Evolutionary conservation across 1,140 invertebrate species (phyloP).

Genomic region (Polypedilum vanderplanki): DNA sequence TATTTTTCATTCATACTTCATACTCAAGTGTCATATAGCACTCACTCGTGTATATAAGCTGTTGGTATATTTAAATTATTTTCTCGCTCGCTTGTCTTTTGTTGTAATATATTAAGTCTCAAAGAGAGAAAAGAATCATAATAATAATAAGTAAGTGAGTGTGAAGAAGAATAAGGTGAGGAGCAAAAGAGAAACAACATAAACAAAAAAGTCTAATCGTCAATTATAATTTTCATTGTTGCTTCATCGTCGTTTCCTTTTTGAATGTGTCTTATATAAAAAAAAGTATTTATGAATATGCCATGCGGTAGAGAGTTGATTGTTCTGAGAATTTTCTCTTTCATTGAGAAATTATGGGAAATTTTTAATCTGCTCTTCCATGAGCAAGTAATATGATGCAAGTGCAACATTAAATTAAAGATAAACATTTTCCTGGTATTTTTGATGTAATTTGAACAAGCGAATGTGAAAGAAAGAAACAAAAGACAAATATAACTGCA

Average conservation of each 20-base stretch:
- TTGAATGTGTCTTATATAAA: background rate
- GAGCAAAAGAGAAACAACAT: background rate
- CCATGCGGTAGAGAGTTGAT: background rate
- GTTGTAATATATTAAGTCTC: background rate
- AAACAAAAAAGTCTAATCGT: slow-evolving; percentile 24
- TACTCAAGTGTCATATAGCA: background rate
- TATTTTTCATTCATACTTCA: slow-evolving; percentile 6
- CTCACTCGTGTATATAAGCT: background rate
- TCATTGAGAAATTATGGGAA: background rate
- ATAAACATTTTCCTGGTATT: too few relatives aligned
- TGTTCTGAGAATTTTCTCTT: background rate
- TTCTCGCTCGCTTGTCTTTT: background rate
- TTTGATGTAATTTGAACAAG: too few relatives aligned
- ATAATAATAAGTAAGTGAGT: background rate
- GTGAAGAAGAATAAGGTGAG: background rate
- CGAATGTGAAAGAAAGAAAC: too few relatives aligned
- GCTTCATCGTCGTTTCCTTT: slow-evolving; percentile 5
- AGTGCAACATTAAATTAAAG: too few relatives aligned
- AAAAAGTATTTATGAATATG: background rate
- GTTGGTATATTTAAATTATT: slow-evolving; percentile 14
- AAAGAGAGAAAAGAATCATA: background rate
- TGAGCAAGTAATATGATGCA: too few relatives aligned
- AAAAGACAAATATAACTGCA: too few relatives aligned
- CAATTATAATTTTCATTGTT: slow-evolving; percentile 26
- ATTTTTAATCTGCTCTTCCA: too few relatives aligned